Base-by-base conservation (phyloP, 2,797 vertebrate genomes). In the Columba guinea region DNA sequence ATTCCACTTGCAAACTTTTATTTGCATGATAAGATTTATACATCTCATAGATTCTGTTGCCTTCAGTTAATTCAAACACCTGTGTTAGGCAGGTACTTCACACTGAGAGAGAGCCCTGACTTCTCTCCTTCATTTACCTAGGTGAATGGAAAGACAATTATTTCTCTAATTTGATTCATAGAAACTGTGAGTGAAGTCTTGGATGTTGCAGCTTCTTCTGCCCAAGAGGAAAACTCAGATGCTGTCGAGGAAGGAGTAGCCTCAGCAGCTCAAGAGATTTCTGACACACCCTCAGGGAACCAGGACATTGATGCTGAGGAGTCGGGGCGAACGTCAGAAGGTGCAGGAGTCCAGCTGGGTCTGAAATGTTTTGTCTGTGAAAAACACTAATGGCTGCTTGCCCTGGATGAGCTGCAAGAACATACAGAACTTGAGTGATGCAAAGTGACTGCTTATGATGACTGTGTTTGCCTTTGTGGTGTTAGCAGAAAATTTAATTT, bases 161-260 rank as follows among this genome's bases (percentile, higher is more conserved):
- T 35, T 79, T 93, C 79, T 93, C 70, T 89, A 30, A 92, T 92
- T 89, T 92, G 48, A 90, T 95, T 85, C 46, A 52, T 58, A 94
- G 92, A 90, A 93, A 63, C 90, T 79, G 81, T 52, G 67, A 84
- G 39, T 44, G 82, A 87, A 85, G 78, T 52, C 87, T 83, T 81
- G 81, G 87, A 91, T 73, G 64, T 26, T 94, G 81, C 95, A 81
- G 71, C 75, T 87, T 17, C 94, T 92, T 91, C 95, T 94, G 65
- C 69, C 64, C 63, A 46, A 0, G 88, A 95, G 70, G 87, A 95
- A 77, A 91, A 62, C 34, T 24, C 56, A 76, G 92, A 83, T 18
- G 76, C 59, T 73, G 81, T 55, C 32, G 5, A 91, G 70, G 94
- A 95, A 90, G 94, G 49, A 70, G n/a, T 16, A 86, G 87, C 67